Conservation (phyloP, 2,797 vertebrate genomes). For the Microcaecilia unicolor region DNA sequence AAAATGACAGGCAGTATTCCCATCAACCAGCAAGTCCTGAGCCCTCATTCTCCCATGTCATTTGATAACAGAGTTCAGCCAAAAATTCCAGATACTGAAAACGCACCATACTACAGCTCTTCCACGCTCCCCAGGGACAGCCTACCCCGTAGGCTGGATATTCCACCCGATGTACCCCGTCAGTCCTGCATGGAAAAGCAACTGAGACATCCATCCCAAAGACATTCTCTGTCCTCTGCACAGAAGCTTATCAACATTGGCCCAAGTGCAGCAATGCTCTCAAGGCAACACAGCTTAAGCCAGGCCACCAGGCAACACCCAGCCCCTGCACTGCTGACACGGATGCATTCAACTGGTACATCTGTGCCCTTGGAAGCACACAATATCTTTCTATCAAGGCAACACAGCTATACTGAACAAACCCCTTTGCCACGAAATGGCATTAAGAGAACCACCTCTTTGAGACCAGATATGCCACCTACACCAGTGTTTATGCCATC, state of each 20-base stretch:
- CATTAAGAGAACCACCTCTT: conserved; percentile 63
- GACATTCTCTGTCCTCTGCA: conserved; percentile 64
- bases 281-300: conserved; percentile 69
- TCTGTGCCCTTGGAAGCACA: conserved; percentile 62
- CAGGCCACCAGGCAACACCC: conserved; percentile 54
- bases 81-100: conserved; percentile 65
- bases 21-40: conserved; percentile 50
- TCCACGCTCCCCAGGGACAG: conserved; percentile 72
- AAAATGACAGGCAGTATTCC: conserved; percentile 56
- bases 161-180: conserved; percentile 70
- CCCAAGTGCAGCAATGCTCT: conserved; percentile 50
- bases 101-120: conserved; percentile 65
- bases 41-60: conserved; percentile 37
- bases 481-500: conserved; percentile 63
- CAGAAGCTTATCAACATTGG: conserved; percentile 53
- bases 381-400: conserved; percentile 61
- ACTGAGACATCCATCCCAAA: conserved; percentile 49
- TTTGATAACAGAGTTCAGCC: conserved; percentile 66
- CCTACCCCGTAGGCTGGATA: conserved; percentile 73
- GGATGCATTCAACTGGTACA: conserved; percentile 60
- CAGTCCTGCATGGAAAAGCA: conserved; percentile 63
- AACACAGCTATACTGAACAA: conserved; percentile 60
- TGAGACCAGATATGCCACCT: conserved; percentile 66
- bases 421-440: conserved; percentile 51
- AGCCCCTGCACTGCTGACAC: conserved; percentile 65